Base-by-base conservation (phyloP, 2,888 invertebrate species). In the Leptothorax acervorum region DNA sequence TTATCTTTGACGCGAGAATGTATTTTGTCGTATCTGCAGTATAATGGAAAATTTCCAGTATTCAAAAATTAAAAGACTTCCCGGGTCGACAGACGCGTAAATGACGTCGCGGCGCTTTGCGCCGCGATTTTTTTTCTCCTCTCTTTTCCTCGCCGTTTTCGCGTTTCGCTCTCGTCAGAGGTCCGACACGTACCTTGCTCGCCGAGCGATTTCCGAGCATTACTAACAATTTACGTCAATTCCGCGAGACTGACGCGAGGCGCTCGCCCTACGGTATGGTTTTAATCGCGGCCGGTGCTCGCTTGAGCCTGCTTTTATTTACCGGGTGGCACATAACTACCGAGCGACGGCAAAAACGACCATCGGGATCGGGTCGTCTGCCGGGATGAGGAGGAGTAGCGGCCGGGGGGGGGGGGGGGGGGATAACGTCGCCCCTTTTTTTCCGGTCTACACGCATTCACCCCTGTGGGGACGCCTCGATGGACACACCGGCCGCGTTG, bases 221-320 rank as follows among this genome's bases (percentile, higher is more conserved):
- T 71, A 71, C 79, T 71, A 79, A 79, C 79, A 39, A 81, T 81
- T 79, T 79, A 79, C 57, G 71, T 71, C 57, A 79, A 60, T 71
- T 81, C 48, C 35, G 48, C 79, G 79, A 28, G 71, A 18, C n/a
- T 79, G 71, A 71, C 79, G 42, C 68, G 31, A 68, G 39, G 9
- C 35, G 35, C 9, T 55, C 53, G 28, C 8, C 31, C 70, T 23
- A 70, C 45, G 31, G 35, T 68, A 66, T n/a, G 35, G 0, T 71
- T 81, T 81, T 60, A 81, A 71, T 81, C 71, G 60, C 9, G 42
- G 31, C 62, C n/a, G 51, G 6, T 23, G 23, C 8, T 31, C 35
- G 45, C 65, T 35, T 28, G 39, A 23, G 39, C 23, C 79, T 75
- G 74, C 23, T 0, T 85, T 84, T 79, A 83, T 83, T 85, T 83